Evolutionary conservation across 2,888 invertebrate genomes (phyloP), one percentile per base, ranked within the genome.

Genomic region (Chrysomela aeneicollis): DNA sequence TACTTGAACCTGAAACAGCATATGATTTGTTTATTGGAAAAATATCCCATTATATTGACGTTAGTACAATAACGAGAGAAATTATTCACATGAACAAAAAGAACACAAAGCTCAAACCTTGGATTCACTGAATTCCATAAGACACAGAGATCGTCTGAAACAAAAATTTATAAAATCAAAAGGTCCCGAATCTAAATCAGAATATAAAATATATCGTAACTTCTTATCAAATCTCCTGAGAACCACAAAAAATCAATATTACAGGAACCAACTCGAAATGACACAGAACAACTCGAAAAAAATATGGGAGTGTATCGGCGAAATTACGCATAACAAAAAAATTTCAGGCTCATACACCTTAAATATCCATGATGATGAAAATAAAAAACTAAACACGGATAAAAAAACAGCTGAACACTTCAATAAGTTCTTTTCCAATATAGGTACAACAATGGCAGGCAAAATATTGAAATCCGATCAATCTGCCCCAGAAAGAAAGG

Each of bases 101-200:
- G 17, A 50, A 50, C 18, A 50, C 21, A 21, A 51, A 51, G 30
- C 51, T 22, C 3, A 26, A 51, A 26, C 26, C 17, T 0, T 26
- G 26, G 51, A 51, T 51, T 51, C 3, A 51, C 6, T 26, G n/a
- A 51, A 51, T 51, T 26, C n/a, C 18, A 35, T 35, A 18, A 17
- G 53, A 53, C 53, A 53, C 22, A 32, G 52, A 52, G 53, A 32
- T 53, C n/a, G 17, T 17, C n/a, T 53, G 53, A 53, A 35, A 53
- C 35, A 17, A 32, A 53, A 53, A 53, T 53, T 53, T 53, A 19
- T 35, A 53, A 32, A 53, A 53, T 32, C 47, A 53, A 53, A 32
- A 53, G 30, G 53, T 53, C 32, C 9, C 8, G 53, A 30, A n/a
- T 51, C 15, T 51, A 26, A 26, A n/a, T 22, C 51, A 3, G 26